Evolutionary conservation across 35 echinoderm and acorn worm genomes (phyloP).

Genomic region (Hemicentrotus pulcherrimus): DNA sequence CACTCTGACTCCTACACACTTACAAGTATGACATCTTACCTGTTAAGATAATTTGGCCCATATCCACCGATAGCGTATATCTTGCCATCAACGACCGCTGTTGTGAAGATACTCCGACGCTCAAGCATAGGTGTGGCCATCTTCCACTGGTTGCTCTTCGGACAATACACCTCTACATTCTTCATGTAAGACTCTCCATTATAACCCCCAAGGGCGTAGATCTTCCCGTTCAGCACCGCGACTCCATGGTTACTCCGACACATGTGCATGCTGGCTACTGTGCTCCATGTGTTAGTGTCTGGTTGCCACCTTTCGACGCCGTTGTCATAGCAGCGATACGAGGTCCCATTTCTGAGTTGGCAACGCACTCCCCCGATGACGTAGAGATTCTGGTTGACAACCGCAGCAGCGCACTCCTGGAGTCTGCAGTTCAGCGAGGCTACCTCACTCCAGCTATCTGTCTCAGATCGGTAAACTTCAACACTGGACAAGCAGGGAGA

Average conservation of each 20-base stretch:
- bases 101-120: conserved; percentile 84
- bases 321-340: conserved; percentile 83
- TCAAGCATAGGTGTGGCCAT: conserved; percentile 85
- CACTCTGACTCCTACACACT: no score
- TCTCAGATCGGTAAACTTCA: conserved; percentile 76
- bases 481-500: conserved; percentile 58
- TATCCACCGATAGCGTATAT: conserved; percentile 95
- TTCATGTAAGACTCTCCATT: conserved; percentile 91
- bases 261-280: conserved; percentile 76
- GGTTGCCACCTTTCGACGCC: conserved; percentile 84
- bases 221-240: conserved; percentile 86
- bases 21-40: conserved; percentile 17
- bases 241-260: conserved; percentile 89
- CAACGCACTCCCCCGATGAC: conserved; percentile 85
- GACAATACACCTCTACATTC: conserved; percentile 87
- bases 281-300: conserved; percentile 79
- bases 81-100: conserved; percentile 85
- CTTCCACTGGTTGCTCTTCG: conserved; percentile 78
- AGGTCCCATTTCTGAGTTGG: conserved; percentile 70
- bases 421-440: conserved; percentile 86
- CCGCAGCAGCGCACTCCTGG: conserved; percentile 86
- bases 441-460: conserved; percentile 75
- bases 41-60: conserved; percentile 91
- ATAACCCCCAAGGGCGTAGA: conserved; percentile 93
- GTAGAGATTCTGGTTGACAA: conserved; percentile 83